These are phyloP conservation scores for Varecia variegata DNA, from an alignment of 2,797 vertebrate genomes.

Conservation along the genomic window DNA sequence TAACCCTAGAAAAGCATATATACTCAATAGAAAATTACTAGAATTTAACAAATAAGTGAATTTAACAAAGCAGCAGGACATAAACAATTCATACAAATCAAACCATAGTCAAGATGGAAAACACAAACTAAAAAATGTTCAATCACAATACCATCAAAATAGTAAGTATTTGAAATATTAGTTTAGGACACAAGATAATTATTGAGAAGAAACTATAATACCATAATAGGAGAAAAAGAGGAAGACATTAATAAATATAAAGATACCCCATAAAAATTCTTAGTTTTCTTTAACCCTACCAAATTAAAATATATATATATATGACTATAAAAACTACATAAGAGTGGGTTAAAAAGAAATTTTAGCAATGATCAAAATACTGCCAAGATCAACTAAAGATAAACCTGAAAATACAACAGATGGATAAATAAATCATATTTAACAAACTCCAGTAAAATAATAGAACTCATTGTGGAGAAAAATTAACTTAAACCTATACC, in stretches of 20 bases:
- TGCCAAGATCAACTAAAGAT: constrained; percentile 3
- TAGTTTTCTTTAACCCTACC: constrained; percentile 33
- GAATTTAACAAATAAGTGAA: neutral
- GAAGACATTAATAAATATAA: constrained; percentile 18
- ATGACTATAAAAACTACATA: neutral
- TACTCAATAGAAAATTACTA: neutral
- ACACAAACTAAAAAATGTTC: constrained; percentile 15
- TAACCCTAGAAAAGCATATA: neutral
- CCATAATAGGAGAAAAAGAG: neutral
- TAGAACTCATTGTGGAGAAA: neutral
- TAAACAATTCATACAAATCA: constrained; percentile 49
- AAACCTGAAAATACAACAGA: constrained; percentile 38
- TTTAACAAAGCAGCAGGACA: constrained; percentile 30
- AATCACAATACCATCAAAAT: constrained; percentile 18
- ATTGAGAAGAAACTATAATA: constrained; percentile 42
- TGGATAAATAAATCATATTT: constrained; percentile 18
- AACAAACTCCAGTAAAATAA: constrained; percentile 24
- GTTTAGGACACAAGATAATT: neutral
- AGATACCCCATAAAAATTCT: neutral
- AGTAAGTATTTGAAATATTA: neutral
- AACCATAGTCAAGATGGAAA: constrained; percentile 17
- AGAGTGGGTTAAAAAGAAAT: neutral
- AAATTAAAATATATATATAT: neutral
- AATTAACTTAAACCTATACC: neutral
- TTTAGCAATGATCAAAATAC: constrained; percentile 21